phyloP scores from a whole-genome alignment of 2,797 vertebrate species.

The Lithobates pipiens region DNA sequence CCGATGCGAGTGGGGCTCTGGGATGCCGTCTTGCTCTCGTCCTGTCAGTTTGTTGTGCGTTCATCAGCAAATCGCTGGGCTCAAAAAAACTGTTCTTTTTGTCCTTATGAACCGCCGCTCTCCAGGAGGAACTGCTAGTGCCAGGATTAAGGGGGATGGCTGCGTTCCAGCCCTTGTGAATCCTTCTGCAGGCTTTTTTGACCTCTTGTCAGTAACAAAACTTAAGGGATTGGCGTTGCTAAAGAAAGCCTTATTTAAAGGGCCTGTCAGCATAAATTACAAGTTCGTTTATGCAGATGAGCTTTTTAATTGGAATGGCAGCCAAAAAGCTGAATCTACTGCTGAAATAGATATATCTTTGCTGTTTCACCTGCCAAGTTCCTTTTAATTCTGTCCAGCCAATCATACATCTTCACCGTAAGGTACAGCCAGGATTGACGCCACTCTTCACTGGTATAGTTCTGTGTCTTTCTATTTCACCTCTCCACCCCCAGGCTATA shows the following conservation, averaged over 20 bases:
- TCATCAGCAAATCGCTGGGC: constrained; percentile 87
- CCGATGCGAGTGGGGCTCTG: constrained; percentile 76
- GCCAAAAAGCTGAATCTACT: too few relatives aligned
- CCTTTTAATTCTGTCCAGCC: too few relatives aligned
- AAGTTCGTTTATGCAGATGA: neutral
- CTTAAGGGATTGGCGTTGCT: constrained; percentile 64
- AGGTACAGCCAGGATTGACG: too few relatives aligned
- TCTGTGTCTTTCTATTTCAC: too few relatives aligned
- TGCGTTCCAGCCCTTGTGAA: constrained; percentile 88
- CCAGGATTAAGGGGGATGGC: constrained; percentile 83
- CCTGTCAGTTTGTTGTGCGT: constrained; percentile 82
- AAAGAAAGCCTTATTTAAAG: constrained; percentile 71
- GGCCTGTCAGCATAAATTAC: neutral
- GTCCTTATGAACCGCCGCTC: constrained; percentile 71
- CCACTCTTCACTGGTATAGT: too few relatives aligned
- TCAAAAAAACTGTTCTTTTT: constrained; percentile 71
- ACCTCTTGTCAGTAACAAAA: constrained; percentile 65
- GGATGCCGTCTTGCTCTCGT: constrained; percentile 76
- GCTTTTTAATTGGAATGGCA: too few relatives aligned
- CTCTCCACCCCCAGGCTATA: too few relatives aligned
- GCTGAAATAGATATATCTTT: too few relatives aligned
- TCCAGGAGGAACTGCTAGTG: constrained; percentile 70
- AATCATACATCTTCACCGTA: too few relatives aligned
- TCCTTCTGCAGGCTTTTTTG: constrained; percentile 72
- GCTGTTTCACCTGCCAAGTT: too few relatives aligned